Conservation (phyloP, 2,113 vertebrate genomes). For the Catharus bicknelli region DNA sequence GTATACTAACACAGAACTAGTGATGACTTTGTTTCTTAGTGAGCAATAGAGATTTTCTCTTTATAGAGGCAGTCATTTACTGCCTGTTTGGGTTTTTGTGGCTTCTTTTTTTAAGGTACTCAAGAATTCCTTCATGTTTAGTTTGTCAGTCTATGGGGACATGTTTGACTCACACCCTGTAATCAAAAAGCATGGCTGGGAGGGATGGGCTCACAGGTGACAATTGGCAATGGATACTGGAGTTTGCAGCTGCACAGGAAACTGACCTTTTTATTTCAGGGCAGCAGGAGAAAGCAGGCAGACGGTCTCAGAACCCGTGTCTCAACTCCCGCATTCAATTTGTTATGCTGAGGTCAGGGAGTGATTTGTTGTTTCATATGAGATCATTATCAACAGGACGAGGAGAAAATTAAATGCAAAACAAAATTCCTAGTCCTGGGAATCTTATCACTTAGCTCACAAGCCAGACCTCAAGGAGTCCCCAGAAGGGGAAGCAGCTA, state of each 20-base stretch:
- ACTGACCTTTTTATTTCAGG: not conserved
- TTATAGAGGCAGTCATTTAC: not conserved
- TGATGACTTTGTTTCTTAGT: not conserved
- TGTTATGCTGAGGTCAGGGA: not conserved
- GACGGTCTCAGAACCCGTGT: not conserved
- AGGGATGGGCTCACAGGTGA: not conserved
- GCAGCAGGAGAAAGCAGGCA: not conserved
- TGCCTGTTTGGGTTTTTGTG: not conserved
- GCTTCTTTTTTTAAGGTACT: not conserved
- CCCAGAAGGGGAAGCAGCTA: constrained; percentile 1
- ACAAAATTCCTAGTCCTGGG: constrained; percentile 34
- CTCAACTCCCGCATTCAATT: not conserved
- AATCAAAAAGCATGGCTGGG: not conserved
- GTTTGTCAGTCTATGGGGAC: not conserved
- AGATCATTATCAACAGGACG: constrained; percentile 51
- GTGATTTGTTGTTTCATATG: constrained; percentile 37
- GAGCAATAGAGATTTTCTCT: not conserved
- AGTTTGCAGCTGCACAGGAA: not conserved
- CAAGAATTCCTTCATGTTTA: not conserved
- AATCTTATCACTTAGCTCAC: constrained; percentile 42
- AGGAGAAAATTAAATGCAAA: constrained; percentile 37
- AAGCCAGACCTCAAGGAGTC: not conserved
- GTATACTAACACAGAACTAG: not conserved
- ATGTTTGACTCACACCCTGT: not conserved
- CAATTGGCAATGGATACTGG: not conserved